These are phyloP conservation scores for Drosophila miranda DNA, from an alignment of 1,140 invertebrate species.

Conservation along the genomic window DNA sequence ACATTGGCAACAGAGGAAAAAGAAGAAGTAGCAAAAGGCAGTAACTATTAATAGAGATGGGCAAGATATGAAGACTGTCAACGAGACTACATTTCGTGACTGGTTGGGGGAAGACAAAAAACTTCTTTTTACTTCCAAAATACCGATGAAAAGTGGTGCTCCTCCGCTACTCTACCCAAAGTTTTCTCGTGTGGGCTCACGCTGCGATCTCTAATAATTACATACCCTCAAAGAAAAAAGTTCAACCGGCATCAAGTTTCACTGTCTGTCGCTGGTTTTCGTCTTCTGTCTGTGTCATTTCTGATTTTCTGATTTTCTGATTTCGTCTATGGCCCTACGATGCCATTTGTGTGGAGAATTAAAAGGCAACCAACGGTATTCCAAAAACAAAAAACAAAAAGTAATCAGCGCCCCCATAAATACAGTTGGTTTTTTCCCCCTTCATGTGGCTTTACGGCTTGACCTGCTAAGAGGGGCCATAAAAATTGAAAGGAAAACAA, in stretches of 20 bases:
- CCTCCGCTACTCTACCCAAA: too few species aligned
- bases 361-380: slow-evolving; percentile 67
- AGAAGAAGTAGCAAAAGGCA: slow-evolving; percentile 35
- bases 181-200: too few species aligned
- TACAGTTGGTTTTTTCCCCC: slow-evolving; percentile 19
- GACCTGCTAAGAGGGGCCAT: slow-evolving; percentile 30
- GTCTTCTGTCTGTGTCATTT: slow-evolving; percentile 38
- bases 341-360: slow-evolving; percentile 67
- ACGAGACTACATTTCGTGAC: not conserved
- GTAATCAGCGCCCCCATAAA: slow-evolving; percentile 43
- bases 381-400: slow-evolving; percentile 33
- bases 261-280: slow-evolving; percentile 42
- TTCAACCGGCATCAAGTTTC: slow-evolving; percentile 60
- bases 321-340: slow-evolving; percentile 48
- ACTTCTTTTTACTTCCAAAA: too few species aligned
- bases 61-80: not conserved
- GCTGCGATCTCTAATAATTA: too few species aligned
- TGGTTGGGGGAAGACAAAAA: too few species aligned
- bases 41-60: too few species aligned
- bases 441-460: slow-evolving; percentile 30
- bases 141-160: too few species aligned
- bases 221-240: slow-evolving; percentile 34
- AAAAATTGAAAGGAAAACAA: slow-evolving; percentile 9
- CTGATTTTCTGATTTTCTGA: slow-evolving; percentile 41
- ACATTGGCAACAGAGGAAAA: slow-evolving; percentile 14